Percentiles rank a stretch among this genome's conserved stretches.
Conservation (phyloP, 2,113 vertebrate species). For the Heteronetta atricapilla region DNA sequence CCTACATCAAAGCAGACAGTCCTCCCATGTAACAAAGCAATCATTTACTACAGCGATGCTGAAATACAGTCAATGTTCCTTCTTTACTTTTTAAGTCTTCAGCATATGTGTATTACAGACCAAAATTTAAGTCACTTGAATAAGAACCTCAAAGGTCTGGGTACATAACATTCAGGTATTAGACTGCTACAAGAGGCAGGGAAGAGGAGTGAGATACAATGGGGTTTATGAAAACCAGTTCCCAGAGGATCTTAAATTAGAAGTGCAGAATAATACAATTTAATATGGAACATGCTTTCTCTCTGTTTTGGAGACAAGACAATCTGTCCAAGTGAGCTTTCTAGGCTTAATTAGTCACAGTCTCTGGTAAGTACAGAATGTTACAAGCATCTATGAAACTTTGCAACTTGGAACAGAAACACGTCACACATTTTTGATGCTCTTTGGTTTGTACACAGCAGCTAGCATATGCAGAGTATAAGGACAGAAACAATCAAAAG, state of each 20-base stretch:
- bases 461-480: background rate
- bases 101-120: background rate
- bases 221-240: background rate
- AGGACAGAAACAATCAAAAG: background rate
- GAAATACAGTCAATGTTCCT: background rate
- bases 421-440: background rate
- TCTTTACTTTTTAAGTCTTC: background rate
- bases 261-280: background rate
- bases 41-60: background rate
- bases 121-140: background rate
- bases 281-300: background rate
- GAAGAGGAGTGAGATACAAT: background rate
- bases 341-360: background rate
- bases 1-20: background rate
- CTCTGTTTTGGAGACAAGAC: background rate
- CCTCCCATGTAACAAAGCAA: background rate
- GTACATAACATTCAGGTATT: background rate
- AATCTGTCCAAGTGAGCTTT: background rate
- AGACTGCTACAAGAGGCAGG: background rate
- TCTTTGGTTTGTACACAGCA: background rate
- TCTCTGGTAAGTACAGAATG: background rate
- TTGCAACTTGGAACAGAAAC: slow-evolving; percentile 9
- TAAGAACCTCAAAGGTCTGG: background rate
- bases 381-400: background rate
- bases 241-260: background rate